Base-by-base conservation (phyloP, 2,888 invertebrate genomes). In the Branchipolynoe longqiensis region DNA sequence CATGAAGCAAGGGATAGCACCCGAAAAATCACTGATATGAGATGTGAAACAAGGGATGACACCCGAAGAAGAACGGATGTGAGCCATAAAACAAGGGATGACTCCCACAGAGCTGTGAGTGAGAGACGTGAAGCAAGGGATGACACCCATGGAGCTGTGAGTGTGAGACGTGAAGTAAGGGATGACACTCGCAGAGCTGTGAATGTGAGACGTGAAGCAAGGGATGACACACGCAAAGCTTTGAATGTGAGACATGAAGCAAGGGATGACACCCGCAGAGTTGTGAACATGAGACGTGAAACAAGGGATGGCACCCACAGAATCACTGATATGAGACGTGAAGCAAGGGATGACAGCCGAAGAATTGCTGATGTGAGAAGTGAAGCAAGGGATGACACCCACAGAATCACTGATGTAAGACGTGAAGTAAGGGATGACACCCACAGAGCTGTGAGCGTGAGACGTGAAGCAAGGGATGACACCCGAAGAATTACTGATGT, bases 151-250 rank as follows among this genome's bases (percentile, higher is more conserved):
- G 25, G 14, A 18, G 58, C 8, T 58, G 58, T 25, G 4, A 58
- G 4, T 18, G 25, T 25, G 4, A 58, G 58, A n/a, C 58, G 58
- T 58, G 58, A 58, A 58, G 58, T 25, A 8, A 58, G 58, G n/a
- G 58, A 58, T n/a, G 58, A 58, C 58, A 58, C n/a, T n/a, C 58
- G n/a, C 25, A 25, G 25, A 58, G 58, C 58, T n/a, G 8, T n/a
- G 14, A 25, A 8, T 18, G 25, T 25, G 4, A 58, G 58, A n/a
- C 58, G 58, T 58, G 58, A 58, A 58, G 58, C 58, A 8, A 58
- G 58, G n/a, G 58, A 58, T n/a, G 58, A 58, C 58, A 58, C 58
- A n/a, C 58, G 58, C 58, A 58, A n/a, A n/a, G 58, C n/a, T n/a
- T n/a, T n/a, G n/a, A n/a, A 58, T 58, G 8, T n/a, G 4, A 58